Evolutionary conservation across 2,113 vertebrate genomes (phyloP).

Genomic region (Limnothrissa miodon): DNA sequence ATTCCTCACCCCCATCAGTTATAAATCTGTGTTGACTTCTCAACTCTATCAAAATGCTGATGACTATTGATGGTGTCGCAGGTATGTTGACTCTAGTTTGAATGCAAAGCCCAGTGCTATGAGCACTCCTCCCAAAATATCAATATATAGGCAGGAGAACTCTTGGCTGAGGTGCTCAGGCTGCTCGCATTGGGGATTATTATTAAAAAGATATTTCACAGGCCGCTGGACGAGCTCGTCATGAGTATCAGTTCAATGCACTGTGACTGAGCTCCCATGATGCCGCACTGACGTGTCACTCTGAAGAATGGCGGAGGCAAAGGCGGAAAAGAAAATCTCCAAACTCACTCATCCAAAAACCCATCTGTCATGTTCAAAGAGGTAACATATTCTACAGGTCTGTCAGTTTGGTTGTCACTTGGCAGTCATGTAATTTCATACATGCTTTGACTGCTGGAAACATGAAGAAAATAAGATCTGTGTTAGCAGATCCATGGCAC

Average conservation of each 20-base stretch:
- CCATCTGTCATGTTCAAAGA: neutral
- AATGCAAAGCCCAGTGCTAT: neutral
- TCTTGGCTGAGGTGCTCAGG: neutral
- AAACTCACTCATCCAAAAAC: neutral
- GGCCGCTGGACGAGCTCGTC: neutral
- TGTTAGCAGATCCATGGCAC: neutral
- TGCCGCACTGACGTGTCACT: conserved; percentile 8
- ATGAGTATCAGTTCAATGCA: conserved; percentile 23
- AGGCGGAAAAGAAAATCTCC: neutral
- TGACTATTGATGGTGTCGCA: neutral
- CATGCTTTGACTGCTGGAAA: neutral
- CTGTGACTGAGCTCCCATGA: conserved; percentile 20
- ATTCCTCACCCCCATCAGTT: neutral
- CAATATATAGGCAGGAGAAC: conserved; percentile 16
- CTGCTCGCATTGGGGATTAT: conserved; percentile 25
- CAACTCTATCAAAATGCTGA: conserved; percentile 21
- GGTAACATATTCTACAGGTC: neutral
- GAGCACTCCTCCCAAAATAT: neutral
- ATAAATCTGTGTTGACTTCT: conserved; percentile 2
- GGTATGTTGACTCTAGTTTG: conserved; percentile 1
- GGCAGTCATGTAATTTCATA: no score
- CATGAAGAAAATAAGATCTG: neutral
- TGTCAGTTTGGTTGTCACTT: neutral
- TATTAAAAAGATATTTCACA: conserved; percentile 36
- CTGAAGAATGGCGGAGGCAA: neutral